A percentile compares a stretch with the other conserved stretches of the same genome.
Evolutionary conservation across 2,113 vertebrate species (phyloP).

Genomic region (Donacobius atricapilla): DNA sequence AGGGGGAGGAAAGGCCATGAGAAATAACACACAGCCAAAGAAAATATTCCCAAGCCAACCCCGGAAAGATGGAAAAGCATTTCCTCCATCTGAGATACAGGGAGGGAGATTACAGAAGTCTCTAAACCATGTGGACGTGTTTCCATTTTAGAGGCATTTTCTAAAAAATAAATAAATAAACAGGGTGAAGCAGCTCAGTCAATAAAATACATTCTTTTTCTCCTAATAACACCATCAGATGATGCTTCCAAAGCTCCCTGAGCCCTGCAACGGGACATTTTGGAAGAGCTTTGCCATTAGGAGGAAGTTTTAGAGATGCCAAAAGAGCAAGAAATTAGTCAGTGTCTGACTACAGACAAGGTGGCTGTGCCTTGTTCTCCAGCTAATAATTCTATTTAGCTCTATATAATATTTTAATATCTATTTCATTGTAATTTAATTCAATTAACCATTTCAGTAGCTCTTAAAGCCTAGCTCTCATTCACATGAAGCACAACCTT

Average conservation of each 20-base stretch:
- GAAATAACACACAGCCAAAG: background rate
- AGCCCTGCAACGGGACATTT: background rate
- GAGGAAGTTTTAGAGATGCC: background rate
- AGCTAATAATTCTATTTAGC: background rate
- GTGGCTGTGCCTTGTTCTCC: background rate
- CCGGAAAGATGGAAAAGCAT: background rate
- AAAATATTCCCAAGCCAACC: fast-evolving
- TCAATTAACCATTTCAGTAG: background rate
- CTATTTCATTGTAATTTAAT: background rate
- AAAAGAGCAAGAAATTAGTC: background rate
- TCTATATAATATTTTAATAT: background rate
- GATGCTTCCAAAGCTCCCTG: background rate
- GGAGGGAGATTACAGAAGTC: background rate
- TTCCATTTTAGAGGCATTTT: background rate
- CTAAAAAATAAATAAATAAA: background rate
- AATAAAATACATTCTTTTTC: background rate
- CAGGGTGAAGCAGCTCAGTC: background rate
- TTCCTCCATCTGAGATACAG: background rate
- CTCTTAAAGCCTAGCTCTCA: background rate
- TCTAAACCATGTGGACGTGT: fast-evolving
- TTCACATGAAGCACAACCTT: fast-evolving
- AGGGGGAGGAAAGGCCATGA: background rate
- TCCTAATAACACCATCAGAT: background rate
- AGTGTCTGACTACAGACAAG: background rate
- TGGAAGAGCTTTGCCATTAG: background rate